Percentiles rank a stretch among this genome's conserved stretches.
phyloP scores from a whole-genome alignment of 2,113 vertebrate genomes.

The Accipiter virgatus region DNA sequence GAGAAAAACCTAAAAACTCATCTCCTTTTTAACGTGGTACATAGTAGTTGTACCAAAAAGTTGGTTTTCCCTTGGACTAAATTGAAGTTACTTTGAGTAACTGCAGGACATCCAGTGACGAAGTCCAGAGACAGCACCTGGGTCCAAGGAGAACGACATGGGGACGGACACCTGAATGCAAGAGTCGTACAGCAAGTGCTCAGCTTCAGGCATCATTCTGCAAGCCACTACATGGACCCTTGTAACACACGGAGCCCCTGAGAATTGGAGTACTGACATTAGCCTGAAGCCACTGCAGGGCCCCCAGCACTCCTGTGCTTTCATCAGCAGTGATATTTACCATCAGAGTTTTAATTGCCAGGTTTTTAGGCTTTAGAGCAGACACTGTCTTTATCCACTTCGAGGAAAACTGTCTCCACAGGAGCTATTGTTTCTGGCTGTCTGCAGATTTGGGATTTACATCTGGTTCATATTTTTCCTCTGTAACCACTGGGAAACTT shows the following conservation, averaged over 20 bases:
- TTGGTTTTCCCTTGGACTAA: neutral
- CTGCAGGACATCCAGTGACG: neutral
- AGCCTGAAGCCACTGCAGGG: neutral
- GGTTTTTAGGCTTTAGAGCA: neutral
- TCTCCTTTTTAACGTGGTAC: neutral
- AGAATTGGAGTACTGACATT: neutral
- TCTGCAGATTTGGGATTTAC: neutral
- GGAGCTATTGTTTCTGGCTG: conserved; percentile 19
- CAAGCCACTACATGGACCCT: accelerated
- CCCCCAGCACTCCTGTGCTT: neutral
- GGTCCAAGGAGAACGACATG: accelerated
- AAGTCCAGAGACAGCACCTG: neutral
- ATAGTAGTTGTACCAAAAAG: neutral
- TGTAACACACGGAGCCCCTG: accelerated
- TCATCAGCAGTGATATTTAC: neutral
- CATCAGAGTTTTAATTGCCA: neutral
- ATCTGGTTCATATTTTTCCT: conserved; percentile 4
- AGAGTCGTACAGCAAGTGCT: neutral
- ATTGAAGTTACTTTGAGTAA: neutral
- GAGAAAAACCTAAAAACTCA: neutral
- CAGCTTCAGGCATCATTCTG: neutral
- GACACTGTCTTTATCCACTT: neutral
- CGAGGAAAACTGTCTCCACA: neutral
- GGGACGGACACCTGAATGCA: neutral
- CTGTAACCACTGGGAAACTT: neutral